Conservation (phyloP, 2,113 vertebrate genomes). For the Sinocyclocheilus maitianheensis region DNA sequence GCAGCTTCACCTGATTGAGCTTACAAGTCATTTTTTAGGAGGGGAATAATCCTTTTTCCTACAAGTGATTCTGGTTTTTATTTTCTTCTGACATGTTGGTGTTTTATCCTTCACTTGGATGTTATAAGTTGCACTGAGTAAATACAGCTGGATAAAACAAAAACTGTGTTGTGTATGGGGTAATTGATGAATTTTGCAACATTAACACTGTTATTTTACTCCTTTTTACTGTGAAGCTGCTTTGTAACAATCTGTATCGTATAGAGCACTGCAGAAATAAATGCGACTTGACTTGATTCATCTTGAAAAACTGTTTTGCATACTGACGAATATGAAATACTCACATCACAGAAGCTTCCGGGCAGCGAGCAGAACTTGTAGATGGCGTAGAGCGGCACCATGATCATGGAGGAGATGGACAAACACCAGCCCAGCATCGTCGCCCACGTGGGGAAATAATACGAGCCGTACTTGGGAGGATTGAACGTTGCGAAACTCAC, state of each 20-base stretch:
- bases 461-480: constrained; percentile 82
- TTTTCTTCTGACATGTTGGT: too few relatives aligned
- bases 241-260: neutral
- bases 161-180: too few relatives aligned
- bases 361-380: constrained; percentile 85
- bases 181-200: too few relatives aligned
- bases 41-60: too few relatives aligned
- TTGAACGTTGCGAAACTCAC: constrained; percentile 86
- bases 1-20: too few relatives aligned
- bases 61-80: too few relatives aligned
- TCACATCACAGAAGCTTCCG: constrained; percentile 80
- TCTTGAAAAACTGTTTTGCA: neutral
- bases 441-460: constrained; percentile 86
- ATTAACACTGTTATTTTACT: too few relatives aligned
- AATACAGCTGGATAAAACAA: too few relatives aligned
- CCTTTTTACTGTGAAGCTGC: neutral
- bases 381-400: constrained; percentile 86
- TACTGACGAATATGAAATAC: constrained; percentile 23
- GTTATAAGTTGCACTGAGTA: too few relatives aligned
- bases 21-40: too few relatives aligned
- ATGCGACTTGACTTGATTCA: neutral
- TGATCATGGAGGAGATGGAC: constrained; percentile 87
- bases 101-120: too few relatives aligned
- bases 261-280: too few relatives aligned
- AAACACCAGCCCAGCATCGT: constrained; percentile 85